These are phyloP conservation scores for Drosophila paranaensis DNA, from an alignment of 2,888 invertebrate species.

Conservation along the genomic window DNA sequence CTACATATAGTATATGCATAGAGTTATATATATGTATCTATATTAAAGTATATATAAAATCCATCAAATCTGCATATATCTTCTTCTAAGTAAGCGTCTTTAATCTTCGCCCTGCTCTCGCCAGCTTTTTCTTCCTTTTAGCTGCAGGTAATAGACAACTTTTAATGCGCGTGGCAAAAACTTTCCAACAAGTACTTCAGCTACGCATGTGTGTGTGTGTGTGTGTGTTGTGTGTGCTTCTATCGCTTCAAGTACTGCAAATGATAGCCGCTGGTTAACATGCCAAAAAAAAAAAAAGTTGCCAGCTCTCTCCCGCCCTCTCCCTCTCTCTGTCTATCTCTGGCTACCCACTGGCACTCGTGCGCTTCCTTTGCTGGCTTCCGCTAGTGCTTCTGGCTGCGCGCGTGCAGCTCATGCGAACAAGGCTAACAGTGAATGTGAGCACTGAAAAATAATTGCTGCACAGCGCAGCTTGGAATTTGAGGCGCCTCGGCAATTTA, in stretches of 20 bases:
- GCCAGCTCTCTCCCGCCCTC: constrained; percentile 3
- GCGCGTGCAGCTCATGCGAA: constrained; percentile 25
- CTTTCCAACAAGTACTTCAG: constrained; percentile 23
- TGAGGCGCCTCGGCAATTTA: constrained; percentile 59
- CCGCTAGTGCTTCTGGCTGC: not conserved
- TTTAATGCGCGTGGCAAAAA: constrained; percentile 33
- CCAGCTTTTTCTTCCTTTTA: not conserved
- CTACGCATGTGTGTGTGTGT: not conserved
- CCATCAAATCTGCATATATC: not conserved
- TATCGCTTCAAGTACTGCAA: constrained; percentile 28
- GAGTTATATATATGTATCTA: too few relatives aligned
- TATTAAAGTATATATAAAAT: too few relatives aligned
- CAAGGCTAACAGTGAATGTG: constrained; percentile 39
- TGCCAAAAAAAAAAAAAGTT: constrained; percentile 27
- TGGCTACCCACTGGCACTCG: not conserved
- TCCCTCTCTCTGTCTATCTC: not conserved
- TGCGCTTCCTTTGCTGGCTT: not conserved
- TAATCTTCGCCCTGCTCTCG: not conserved
- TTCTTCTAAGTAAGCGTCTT: not conserved
- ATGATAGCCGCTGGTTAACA: constrained; percentile 36
- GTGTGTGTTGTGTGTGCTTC: constrained; percentile 12
- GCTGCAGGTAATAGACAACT: constrained; percentile 29
- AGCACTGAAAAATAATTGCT: constrained; percentile 51
- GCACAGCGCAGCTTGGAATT: constrained; percentile 11
- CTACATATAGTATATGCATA: too few relatives aligned